Evolutionary conservation across 2,797 vertebrate genomes (phyloP), one percentile per base, ranked within the genome.

Genomic region (Trachops cirrhosus): DNA sequence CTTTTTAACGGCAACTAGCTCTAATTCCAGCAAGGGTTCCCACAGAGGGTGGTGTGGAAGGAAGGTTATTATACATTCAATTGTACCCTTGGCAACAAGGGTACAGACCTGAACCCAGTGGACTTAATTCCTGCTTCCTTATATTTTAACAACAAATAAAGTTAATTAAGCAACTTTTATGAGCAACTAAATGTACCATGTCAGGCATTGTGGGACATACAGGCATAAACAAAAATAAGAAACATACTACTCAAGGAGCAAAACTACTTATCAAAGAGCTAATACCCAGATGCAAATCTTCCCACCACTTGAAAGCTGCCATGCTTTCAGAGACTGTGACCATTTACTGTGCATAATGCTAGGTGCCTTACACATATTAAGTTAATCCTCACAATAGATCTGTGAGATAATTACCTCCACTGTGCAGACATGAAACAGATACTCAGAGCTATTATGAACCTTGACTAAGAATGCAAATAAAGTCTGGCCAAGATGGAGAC

Each of bases 1-100:
- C 6, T 37, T 77, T 77, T 8, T 57, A 34, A 62, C 6, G 62
- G 37, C 14, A 57, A 2, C 18, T 75, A 71, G 10, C 14, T 84
- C 41, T 37, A 52, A 18, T 70, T 59, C 9, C 32, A 78, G 14
- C 15, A 50, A 6, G 4, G 3, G 32, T 39, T 62, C 41, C 41
- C 68, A 15, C 12, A 75, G 29, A 29, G 6, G 3, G 14, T 18
- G 5, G 62, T 10, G 0, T 2, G 0, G 37, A 6, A 9, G 10
- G 9, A 26, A 57, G 24, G 21, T 3, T 12, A 52, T 41, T 84
- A 68, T 83, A 15, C 59, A 24, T 71, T 4, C 48, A 21, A 0
- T 41, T 48, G 8, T 79, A 37, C 29, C 2, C 21, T 68, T n/a
- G 44, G 32, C n/a, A 48, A 5, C 57, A 80, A 59, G 22, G 7